Conservation (phyloP, 2,113 vertebrate genomes). For the Dolichallabes microphthalmus region DNA sequence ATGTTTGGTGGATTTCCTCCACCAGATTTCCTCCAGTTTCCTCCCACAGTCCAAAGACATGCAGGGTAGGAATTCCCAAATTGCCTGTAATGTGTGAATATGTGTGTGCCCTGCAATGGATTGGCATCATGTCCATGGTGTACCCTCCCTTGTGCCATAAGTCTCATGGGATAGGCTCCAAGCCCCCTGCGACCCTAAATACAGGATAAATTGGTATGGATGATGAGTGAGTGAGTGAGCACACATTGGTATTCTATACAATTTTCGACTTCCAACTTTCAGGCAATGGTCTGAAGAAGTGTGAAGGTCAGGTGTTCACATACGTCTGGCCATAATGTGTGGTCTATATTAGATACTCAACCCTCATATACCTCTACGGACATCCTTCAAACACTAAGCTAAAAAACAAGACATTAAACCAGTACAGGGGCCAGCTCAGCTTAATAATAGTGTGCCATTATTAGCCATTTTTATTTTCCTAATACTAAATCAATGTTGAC, state of each 20-base stretch:
- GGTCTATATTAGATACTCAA: not conserved
- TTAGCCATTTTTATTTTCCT: not conserved
- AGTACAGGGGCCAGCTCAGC: not conserved
- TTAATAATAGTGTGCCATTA: not conserved
- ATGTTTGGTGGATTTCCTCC: too few relatives aligned
- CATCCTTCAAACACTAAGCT: not conserved
- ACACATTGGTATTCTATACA: not conserved
- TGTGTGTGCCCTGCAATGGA: too few relatives aligned
- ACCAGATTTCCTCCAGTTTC: too few relatives aligned
- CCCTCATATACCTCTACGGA: not conserved
- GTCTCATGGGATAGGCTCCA: too few relatives aligned
- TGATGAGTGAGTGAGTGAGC: too few relatives aligned
- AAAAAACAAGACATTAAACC: not conserved
- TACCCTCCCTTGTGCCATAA: too few relatives aligned
- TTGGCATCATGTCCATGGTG: too few relatives aligned
- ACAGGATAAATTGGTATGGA: too few relatives aligned
- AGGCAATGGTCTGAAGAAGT: not conserved
- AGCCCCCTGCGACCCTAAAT: too few relatives aligned
- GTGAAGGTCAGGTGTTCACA: not conserved
- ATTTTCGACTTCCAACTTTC: not conserved
- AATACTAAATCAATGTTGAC: not conserved
- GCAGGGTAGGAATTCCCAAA: too few relatives aligned
- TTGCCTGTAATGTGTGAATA: too few relatives aligned
- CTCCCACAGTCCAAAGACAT: too few relatives aligned
- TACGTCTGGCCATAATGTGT: not conserved